phyloP scores from a whole-genome alignment of 2,113 vertebrate species.

The Pelodiscus sinensis region DNA sequence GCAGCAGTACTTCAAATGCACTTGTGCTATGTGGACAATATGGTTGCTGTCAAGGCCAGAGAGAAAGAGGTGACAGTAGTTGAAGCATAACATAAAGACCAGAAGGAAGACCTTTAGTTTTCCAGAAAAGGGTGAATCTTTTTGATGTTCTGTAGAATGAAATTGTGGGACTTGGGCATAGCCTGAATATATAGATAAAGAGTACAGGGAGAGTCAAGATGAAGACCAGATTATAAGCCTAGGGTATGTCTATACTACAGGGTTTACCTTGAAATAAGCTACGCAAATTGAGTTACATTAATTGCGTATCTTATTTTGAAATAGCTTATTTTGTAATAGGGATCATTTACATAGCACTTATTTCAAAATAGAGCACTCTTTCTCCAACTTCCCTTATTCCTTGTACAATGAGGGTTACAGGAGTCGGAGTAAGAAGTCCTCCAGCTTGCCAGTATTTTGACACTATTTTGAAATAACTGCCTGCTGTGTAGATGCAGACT shows the following conservation, averaged over 20 bases:
- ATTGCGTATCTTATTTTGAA: too few species aligned
- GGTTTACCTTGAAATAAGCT: too few species aligned
- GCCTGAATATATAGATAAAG: not conserved
- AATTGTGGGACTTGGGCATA: not conserved
- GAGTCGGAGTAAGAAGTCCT: too few species aligned
- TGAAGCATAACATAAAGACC: not conserved
- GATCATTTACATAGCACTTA: too few species aligned
- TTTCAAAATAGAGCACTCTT: too few species aligned
- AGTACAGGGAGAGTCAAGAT: not conserved
- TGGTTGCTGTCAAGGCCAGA: not conserved
- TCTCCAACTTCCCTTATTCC: too few species aligned
- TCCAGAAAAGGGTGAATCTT: not conserved
- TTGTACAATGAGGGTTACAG: too few species aligned
- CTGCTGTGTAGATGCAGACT: too few species aligned
- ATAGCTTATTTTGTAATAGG: too few species aligned
- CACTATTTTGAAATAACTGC: too few species aligned
- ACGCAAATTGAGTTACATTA: too few species aligned
- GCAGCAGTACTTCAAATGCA: not conserved
- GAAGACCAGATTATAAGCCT: not conserved
- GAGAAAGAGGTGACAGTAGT: not conserved
- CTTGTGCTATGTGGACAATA: not conserved
- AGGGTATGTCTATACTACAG: not conserved
- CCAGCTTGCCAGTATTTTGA: too few species aligned
- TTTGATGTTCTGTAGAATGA: not conserved
- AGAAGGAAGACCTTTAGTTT: not conserved